phyloP scores from a whole-genome alignment of 2,113 vertebrate genomes.

The Rallus limicola region DNA sequence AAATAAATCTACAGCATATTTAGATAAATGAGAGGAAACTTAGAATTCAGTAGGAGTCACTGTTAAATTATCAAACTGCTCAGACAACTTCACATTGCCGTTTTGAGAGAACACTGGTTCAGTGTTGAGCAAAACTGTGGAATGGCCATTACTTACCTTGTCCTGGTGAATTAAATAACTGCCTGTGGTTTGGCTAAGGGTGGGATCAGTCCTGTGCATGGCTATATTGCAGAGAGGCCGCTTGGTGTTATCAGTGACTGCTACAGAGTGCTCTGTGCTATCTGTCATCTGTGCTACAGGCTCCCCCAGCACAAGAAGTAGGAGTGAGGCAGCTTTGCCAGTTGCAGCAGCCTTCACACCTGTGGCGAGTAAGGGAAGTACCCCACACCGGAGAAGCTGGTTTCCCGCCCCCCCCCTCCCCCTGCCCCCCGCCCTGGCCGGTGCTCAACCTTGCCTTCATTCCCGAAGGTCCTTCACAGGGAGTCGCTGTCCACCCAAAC shows the following conservation, averaged over 20 bases:
- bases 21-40: background rate
- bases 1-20: background rate
- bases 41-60: background rate
- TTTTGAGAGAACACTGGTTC: background rate
- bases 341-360: background rate
- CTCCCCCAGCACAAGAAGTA: background rate
- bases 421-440: too few relatives aligned
- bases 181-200: background rate
- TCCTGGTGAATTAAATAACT: background rate
- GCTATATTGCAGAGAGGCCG: background rate
- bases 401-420: background rate
- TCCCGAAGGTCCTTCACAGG: background rate
- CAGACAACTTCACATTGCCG: background rate
- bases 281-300: background rate
- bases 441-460: background rate
- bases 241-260: background rate
- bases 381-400: background rate
- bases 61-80: background rate
- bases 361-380: background rate
- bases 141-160: background rate
- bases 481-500: background rate
- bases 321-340: fast-evolving
- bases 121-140: background rate
- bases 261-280: background rate
- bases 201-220: background rate